phyloP scores from a whole-genome alignment of 2,888 invertebrate genomes.

The Arrhopalites spinosus region DNA sequence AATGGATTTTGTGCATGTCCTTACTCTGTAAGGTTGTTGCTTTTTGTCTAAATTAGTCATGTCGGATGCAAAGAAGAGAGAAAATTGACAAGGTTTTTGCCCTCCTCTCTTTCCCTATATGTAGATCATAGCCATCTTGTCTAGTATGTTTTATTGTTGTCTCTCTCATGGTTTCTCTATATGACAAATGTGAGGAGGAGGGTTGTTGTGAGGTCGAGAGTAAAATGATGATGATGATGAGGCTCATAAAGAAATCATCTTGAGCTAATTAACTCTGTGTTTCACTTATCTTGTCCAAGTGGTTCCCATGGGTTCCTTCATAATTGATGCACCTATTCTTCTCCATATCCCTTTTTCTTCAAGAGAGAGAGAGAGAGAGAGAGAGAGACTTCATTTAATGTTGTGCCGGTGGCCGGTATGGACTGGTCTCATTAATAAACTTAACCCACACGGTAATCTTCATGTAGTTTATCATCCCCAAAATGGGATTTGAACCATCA shows the following conservation, averaged over 20 bases:
- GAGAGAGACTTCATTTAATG: no score
- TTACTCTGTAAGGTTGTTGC: no score
- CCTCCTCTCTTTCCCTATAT: neutral
- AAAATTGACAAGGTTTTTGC: neutral
- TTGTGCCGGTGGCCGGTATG: no score
- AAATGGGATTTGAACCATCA: no score
- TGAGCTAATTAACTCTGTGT: conserved; percentile 6
- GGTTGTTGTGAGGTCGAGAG: neutral
- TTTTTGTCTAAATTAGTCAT: no score
- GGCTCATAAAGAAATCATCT: conserved; percentile 2
- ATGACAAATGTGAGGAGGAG: neutral
- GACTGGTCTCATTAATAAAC: no score
- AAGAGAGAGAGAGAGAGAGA: no score
- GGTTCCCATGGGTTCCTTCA: neutral
- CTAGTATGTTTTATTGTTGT: neutral
- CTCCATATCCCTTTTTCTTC: neutral
- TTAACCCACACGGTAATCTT: no score
- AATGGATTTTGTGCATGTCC: no score
- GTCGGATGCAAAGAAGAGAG: no score
- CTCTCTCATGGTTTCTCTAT: neutral
- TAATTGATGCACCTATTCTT: conserved; percentile 8
- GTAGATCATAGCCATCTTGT: no score
- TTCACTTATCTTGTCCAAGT: neutral
- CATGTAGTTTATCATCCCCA: no score
- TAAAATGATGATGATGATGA: conserved; percentile 3